These are phyloP conservation scores for Pimephales promelas DNA, from an alignment of 2,113 vertebrate genomes.

Conservation along the genomic window DNA sequence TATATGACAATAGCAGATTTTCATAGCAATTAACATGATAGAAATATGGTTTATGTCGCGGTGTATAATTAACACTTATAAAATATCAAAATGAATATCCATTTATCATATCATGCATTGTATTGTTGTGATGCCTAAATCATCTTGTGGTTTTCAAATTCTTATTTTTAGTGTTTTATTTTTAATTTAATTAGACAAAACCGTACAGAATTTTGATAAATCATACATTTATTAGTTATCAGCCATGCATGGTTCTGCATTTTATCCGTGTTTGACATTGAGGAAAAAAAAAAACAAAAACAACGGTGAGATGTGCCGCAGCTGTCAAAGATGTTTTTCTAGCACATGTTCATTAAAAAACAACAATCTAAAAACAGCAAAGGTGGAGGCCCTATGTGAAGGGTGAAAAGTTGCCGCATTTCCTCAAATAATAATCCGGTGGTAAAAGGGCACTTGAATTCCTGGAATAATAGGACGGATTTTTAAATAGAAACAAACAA, in stretches of 20 bases:
- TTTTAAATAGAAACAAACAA: slow-evolving; percentile 16
- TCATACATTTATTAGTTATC: too few species aligned
- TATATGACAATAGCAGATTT: neutral
- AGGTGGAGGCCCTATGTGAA: neutral
- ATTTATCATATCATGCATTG: too few species aligned
- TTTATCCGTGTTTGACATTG: neutral
- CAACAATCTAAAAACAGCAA: neutral
- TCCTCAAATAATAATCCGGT: neutral
- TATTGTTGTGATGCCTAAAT: too few species aligned
- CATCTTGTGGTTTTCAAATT: too few species aligned
- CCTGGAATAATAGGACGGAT: slow-evolving; percentile 16
- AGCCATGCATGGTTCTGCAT: neutral
- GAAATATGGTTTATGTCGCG: too few species aligned
- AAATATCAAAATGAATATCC: too few species aligned
- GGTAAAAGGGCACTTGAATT: slow-evolving; percentile 10
- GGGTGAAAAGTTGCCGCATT: neutral
- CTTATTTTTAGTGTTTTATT: too few species aligned
- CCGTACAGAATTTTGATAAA: too few species aligned
- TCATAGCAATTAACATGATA: neutral
- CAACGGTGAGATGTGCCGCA: neutral
- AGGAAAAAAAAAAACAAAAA: neutral
- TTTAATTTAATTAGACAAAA: too few species aligned
- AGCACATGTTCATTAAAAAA: neutral
- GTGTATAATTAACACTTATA: neutral
- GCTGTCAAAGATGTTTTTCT: neutral